phyloP scores from a whole-genome alignment of 1,140 invertebrate genomes.

The Helicoverpa armigera region DNA sequence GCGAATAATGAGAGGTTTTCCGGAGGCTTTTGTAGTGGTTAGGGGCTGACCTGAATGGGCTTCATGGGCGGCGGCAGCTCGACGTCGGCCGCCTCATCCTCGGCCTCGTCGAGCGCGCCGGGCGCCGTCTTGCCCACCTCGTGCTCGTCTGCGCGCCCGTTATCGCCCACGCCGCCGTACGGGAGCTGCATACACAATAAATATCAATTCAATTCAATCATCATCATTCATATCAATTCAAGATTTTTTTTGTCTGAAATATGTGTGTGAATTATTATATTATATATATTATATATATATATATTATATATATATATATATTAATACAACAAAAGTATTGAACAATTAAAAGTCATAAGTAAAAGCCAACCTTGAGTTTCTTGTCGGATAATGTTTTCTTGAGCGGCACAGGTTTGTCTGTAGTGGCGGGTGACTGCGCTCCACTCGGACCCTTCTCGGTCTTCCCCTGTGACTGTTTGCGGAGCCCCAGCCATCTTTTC shows the following conservation, averaged over 20 bases:
- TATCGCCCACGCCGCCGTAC: constrained; percentile 66
- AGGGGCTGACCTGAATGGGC: constrained; percentile 91
- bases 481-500: constrained; percentile 96
- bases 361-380: constrained; percentile 90
- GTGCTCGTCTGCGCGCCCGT: constrained; percentile 77
- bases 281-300: too few relatives aligned
- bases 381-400: constrained; percentile 93
- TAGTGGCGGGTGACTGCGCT: constrained; percentile 75
- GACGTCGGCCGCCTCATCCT: constrained; percentile 92
- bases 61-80: constrained; percentile 98
- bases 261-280: too few relatives aligned
- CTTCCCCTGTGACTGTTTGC: constrained; percentile 96
- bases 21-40: too few relatives aligned
- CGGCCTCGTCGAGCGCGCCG: constrained; percentile 88
- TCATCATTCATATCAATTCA: too few relatives aligned
- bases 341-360: background rate
- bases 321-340: too few relatives aligned
- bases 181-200: constrained; percentile 59
- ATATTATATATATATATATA: too few relatives aligned
- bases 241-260: too few relatives aligned
- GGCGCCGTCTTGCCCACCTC: constrained; percentile 57
- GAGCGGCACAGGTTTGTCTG: constrained; percentile 87
- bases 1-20: background rate
- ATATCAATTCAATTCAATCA: too few relatives aligned
- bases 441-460: constrained; percentile 90